Evolutionary conservation across 2,797 vertebrate genomes (phyloP).

Genomic region (Pelobates cultripes): DNA sequence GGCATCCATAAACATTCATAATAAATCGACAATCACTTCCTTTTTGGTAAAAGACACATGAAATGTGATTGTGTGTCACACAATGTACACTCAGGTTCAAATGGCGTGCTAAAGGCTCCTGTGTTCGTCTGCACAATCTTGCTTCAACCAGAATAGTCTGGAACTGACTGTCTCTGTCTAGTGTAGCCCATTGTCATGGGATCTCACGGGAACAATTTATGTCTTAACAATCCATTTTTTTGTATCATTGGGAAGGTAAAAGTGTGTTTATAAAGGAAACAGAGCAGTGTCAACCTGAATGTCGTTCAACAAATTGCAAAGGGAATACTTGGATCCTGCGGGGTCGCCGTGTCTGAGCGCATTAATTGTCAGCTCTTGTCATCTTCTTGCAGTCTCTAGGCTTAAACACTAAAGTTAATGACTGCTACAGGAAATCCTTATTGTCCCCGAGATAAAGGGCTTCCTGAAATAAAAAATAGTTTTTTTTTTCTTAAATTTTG

Average conservation of each 20-base stretch:
- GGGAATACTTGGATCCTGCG: background rate
- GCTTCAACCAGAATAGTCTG: conserved; percentile 36
- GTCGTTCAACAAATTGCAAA: conserved; percentile 1
- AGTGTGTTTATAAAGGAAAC: conserved; percentile 26
- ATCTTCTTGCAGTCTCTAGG: background rate
- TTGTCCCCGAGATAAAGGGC: conserved; percentile 46
- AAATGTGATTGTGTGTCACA: conserved; percentile 10
- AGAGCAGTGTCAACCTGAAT: conserved; percentile 16
- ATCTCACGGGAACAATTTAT: conserved; percentile 33
- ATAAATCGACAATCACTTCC: conserved; percentile 33
- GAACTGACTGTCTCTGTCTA: conserved; percentile 36
- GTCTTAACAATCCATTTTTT: conserved; percentile 19
- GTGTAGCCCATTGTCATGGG: conserved; percentile 35
- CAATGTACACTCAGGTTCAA: conserved; percentile 3
- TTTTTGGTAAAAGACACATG: background rate
- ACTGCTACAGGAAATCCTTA: conserved; percentile 53
- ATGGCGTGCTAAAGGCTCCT: conserved; percentile 27
- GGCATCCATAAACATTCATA: conserved; percentile 3
- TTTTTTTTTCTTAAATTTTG: conserved; percentile 22
- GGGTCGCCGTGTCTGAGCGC: conserved; percentile 15
- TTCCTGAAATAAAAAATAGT: conserved; percentile 35
- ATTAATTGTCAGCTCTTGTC: conserved; percentile 24
- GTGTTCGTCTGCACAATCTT: conserved; percentile 30
- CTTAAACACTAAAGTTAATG: conserved; percentile 31
- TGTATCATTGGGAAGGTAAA: conserved; percentile 35